A percentile compares a stretch with the other conserved stretches of the same genome.
Conservation (phyloP, 2,797 vertebrate genomes). For the Cyclura pinguis region DNA sequence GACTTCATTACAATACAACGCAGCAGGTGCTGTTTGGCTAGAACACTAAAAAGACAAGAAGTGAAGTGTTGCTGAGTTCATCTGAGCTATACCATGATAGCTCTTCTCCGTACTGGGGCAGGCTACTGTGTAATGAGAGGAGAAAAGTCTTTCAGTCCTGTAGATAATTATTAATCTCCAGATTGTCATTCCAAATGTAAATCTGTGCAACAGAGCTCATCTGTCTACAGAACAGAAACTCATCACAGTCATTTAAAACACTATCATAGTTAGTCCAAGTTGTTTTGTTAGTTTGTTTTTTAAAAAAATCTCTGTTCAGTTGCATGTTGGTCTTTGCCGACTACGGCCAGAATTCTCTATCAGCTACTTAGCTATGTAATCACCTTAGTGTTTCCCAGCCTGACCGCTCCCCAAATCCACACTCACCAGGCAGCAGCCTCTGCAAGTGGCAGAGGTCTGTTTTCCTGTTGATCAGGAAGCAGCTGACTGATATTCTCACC, state of each 20-base stretch:
- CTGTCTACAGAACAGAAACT: slow-evolving; percentile 62
- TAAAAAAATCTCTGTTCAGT: slow-evolving; percentile 48
- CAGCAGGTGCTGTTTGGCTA: background rate
- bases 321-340: slow-evolving; percentile 35
- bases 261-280: slow-evolving; percentile 44
- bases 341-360: too few species aligned
- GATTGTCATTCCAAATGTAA: slow-evolving; percentile 45
- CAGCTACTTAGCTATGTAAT: too few species aligned
- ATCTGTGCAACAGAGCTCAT: slow-evolving; percentile 14
- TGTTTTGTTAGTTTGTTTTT: slow-evolving; percentile 31
- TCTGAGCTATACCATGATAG: background rate
- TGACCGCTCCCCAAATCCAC: too few species aligned
- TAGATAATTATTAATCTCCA: slow-evolving; percentile 29
- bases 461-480: too few species aligned
- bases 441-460: too few species aligned
- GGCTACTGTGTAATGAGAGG: background rate
- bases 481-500: too few species aligned
- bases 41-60: slow-evolving; percentile 3
- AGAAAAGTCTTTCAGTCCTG: background rate
- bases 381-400: too few species aligned
- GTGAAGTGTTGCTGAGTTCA: background rate
- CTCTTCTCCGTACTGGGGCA: background rate
- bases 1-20: too few species aligned
- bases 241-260: slow-evolving; percentile 60
- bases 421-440: too few species aligned